Conservation (phyloP, 2,113 vertebrate species). For the Lepidothrix coronata region DNA sequence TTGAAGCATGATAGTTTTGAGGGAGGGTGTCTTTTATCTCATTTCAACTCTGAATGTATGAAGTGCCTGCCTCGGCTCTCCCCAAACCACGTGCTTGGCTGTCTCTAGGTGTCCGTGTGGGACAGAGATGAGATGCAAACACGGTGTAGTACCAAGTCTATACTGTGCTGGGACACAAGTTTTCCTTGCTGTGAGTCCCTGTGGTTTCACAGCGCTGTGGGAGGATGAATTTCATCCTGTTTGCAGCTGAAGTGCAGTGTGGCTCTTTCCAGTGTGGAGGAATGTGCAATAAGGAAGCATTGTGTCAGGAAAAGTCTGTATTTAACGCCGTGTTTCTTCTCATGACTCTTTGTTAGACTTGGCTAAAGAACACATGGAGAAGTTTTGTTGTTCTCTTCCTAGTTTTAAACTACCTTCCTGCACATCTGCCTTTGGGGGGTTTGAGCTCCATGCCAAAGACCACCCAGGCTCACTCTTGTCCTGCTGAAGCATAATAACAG, state of each 20-base stretch:
- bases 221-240: not conserved
- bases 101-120: not conserved
- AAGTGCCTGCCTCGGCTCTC: slow-evolving; percentile 44
- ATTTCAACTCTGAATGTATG: not conserved
- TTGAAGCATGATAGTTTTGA: not conserved
- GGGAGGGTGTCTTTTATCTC: not conserved
- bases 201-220: fast-evolving
- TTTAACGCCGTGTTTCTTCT: not conserved
- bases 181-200: not conserved
- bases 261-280: not conserved
- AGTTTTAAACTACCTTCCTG: not conserved
- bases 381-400: not conserved
- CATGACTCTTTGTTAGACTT: not conserved
- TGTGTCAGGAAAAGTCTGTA: not conserved
- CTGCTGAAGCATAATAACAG: fast-evolving
- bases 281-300: not conserved
- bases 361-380: not conserved
- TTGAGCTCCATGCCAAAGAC: not conserved
- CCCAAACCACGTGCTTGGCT: not conserved
- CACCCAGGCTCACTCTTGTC: not conserved
- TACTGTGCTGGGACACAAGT: not conserved
- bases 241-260: not conserved
- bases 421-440: not conserved
- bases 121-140: not conserved
- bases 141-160: not conserved